These are phyloP conservation scores for Meloe dianella DNA, from an alignment of 2,888 invertebrate genomes.

Conservation along the genomic window DNA sequence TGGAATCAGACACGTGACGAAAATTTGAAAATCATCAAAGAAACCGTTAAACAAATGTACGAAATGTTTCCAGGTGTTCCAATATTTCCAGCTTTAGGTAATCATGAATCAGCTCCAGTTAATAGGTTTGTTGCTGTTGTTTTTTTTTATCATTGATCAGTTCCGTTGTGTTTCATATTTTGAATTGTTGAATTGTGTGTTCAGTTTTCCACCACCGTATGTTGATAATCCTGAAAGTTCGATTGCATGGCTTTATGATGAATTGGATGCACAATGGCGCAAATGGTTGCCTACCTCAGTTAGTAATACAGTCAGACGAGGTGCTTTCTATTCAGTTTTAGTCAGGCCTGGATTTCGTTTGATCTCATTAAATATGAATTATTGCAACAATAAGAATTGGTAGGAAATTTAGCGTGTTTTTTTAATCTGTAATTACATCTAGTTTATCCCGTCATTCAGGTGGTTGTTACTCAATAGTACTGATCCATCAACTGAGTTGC, in stretches of 20 bases:
- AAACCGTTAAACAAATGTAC: constrained; percentile 84
- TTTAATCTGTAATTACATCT: no score
- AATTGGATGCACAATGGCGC: constrained; percentile 87
- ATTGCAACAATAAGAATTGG: constrained; percentile 96
- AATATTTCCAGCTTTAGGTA: constrained; percentile 93
- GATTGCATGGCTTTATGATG: constrained; percentile 92
- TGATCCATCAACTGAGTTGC: constrained; percentile 93
- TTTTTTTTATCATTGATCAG: constrained; percentile 7
- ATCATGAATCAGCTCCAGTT: constrained; percentile 95
- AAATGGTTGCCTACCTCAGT: constrained; percentile 90
- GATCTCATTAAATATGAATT: constrained; percentile 95
- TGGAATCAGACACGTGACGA: constrained; percentile 92
- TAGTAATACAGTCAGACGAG: constrained; percentile 83
- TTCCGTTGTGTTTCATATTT: no score
- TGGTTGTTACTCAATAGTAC: constrained; percentile 93
- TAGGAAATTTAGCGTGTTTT: no score
- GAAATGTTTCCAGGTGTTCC: constrained; percentile 90
- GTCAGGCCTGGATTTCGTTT: constrained; percentile 89
- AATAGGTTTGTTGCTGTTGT: constrained; percentile 71
- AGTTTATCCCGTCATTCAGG: constrained; percentile 57
- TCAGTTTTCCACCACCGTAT: constrained; percentile 88
- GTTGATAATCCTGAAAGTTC: constrained; percentile 80
- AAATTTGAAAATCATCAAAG: constrained; percentile 83
- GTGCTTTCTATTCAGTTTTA: constrained; percentile 90
- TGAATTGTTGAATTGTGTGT: no score